Base-by-base conservation (phyloP, 2,797 vertebrate species). In the Margarornis squamiger region DNA sequence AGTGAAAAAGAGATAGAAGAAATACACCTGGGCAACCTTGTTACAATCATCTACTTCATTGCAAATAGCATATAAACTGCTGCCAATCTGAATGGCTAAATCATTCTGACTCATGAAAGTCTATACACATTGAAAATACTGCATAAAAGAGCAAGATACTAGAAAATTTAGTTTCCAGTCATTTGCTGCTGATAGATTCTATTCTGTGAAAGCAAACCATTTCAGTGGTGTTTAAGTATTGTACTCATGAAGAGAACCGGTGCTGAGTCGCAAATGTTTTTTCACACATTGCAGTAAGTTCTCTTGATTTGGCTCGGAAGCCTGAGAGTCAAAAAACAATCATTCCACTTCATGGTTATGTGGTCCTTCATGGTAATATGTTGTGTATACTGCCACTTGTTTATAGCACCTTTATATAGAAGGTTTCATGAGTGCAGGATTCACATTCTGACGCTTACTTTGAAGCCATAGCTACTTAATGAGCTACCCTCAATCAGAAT, bases 111-210 rank as follows among this genome's bases (percentile, higher is more conserved):
- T 83, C 74, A 66, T 43, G 32, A 34, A 45, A 63, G 22, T 62
- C 39, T 70, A 54, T 43, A 62, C 19, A n/a, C 17, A 32, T 13
- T 70, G 41, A 85, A 95, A 92, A 82, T 38, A 61, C 8, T 52
- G 30, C 34, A 57, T 52, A 82, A 82, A 66, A 66, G 34, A 58
- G 29, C 12, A 88, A 85, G 51, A 66, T 41, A 59, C 51, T 52
- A 63, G 74, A 90, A 95, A 93, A 92, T 55, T 24, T 36, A 26
- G 7, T 88, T 92, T 95, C 58, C 43, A 84, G n/a, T 66, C 27
- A 41, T 68, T 88, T 90, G 18, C 20, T 75, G 39, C 73, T 89
- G 51, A 82, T 62, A 66, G 46, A 75, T 62, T 78, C 48, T 76
- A 32, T 62, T 32, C 8, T 23, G 58, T 22, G 76, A 90, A 86